Conservation (phyloP, 2,797 vertebrate genomes). For the Melanotaenia maccullochi region DNA sequence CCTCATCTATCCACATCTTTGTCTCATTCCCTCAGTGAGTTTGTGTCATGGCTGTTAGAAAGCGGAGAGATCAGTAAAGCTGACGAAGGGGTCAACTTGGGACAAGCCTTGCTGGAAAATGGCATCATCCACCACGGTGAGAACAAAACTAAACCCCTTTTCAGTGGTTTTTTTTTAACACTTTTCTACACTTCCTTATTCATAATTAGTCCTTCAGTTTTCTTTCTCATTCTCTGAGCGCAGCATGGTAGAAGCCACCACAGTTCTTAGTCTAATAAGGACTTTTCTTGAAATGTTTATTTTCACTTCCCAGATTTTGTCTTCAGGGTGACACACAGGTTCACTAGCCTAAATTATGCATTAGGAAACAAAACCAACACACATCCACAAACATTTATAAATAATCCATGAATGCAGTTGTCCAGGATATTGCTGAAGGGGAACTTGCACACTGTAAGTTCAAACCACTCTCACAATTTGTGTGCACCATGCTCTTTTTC, state of each 20-base stretch:
- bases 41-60: conserved; percentile 96
- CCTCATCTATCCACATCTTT: conserved; percentile 39
- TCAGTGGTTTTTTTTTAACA: background rate
- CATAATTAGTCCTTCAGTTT: background rate
- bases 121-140: conserved; percentile 99
- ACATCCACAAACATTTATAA: conserved; percentile 26
- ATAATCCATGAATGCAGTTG: conserved; percentile 50
- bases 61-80: conserved; percentile 97
- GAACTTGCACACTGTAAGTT: conserved; percentile 20
- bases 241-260: background rate
- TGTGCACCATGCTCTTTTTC: conserved; percentile 28
- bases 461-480: conserved; percentile 28
- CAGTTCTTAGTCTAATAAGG: conserved; percentile 1
- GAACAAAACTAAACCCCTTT: conserved; percentile 35
- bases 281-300: conserved; percentile 15
- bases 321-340: conserved; percentile 29
- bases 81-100: conserved; percentile 97
- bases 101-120: conserved; percentile 96
- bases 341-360: conserved; percentile 50
- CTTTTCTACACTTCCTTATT: background rate
- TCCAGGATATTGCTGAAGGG: conserved; percentile 31
- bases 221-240: conserved; percentile 11
- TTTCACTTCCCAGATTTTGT: conserved; percentile 7
- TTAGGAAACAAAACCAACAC: conserved; percentile 18
- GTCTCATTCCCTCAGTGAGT: conserved; percentile 86